Conservation (phyloP, 2,113 vertebrate species). For the Electrona antarctica region DNA sequence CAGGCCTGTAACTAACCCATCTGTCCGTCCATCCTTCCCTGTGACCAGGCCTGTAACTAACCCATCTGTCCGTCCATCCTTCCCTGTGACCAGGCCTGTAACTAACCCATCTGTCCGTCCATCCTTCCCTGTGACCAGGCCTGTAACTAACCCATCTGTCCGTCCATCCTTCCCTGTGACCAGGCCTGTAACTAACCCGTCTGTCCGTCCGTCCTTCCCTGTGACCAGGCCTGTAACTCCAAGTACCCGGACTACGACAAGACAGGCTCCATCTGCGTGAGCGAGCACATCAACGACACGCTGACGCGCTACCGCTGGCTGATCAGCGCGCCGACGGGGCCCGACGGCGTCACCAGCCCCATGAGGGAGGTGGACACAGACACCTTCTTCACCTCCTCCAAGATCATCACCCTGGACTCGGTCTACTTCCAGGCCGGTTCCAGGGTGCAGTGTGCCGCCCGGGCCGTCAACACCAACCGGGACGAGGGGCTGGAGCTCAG, state of each 20-base stretch:
- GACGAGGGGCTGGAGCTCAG: constrained; percentile 89
- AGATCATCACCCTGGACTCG: constrained; percentile 91
- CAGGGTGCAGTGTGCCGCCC: constrained; percentile 89
- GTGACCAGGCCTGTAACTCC: constrained; percentile 87
- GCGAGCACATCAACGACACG: constrained; percentile 91
- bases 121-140: constrained; percentile 35
- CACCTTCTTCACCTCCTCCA: constrained; percentile 95
- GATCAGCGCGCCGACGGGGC: constrained; percentile 86
- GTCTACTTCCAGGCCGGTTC: constrained; percentile 95
- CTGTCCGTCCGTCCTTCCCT: background rate
- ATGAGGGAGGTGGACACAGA: constrained; percentile 93
- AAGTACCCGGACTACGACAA: constrained; percentile 90
- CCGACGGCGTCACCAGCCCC: constrained; percentile 89
- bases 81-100: background rate
- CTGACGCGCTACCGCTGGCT: constrained; percentile 93
- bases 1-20: background rate
- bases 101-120: background rate
- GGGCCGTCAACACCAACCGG: constrained; percentile 87
- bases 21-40: constrained; percentile 11
- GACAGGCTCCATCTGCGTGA: constrained; percentile 90
- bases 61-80: background rate
- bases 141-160: constrained; percentile 37
- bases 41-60: constrained; percentile 1
- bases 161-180: constrained; percentile 23
- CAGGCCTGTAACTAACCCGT: background rate